Evolutionary conservation across 2,888 invertebrate species (phyloP).

Genomic region (Cerceris rybyensis): DNA sequence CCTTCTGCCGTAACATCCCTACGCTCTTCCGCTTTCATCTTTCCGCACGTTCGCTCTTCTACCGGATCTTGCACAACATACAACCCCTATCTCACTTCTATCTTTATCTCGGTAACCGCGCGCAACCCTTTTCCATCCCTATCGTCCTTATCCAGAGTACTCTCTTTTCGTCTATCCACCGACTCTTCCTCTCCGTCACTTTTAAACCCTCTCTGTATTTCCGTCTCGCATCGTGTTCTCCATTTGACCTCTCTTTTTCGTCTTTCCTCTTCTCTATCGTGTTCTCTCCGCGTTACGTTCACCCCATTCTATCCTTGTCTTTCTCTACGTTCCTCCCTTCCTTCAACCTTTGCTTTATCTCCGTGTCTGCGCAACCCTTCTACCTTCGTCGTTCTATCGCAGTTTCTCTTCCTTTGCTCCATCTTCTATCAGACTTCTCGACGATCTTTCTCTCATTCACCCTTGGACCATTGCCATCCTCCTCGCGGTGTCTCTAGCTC

Average conservation of each 20-base stretch:
- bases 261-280: neutral
- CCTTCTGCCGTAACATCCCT: too few relatives aligned
- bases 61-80: neutral
- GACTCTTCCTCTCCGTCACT: neutral
- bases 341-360: too few relatives aligned
- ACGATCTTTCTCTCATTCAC: too few relatives aligned
- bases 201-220: neutral
- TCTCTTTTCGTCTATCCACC: neutral
- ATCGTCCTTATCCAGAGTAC: neutral
- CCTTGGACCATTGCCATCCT: too few relatives aligned
- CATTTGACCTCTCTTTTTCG: neutral
- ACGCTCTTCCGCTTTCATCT: constrained; percentile 21
- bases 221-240: neutral
- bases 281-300: too few relatives aligned
- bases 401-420: too few relatives aligned
- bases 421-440: too few relatives aligned
- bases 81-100: neutral
- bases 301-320: too few relatives aligned
- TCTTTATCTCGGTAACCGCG: neutral
- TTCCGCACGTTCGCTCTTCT: constrained; percentile 16
- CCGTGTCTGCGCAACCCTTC: too few relatives aligned
- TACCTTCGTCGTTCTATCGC: too few relatives aligned
- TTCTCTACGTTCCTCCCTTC: too few relatives aligned
- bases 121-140: neutral
- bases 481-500: too few relatives aligned